Evolutionary conservation across 2,113 vertebrate species (phyloP).

Genomic region (Setophaga kirtlandii): DNA sequence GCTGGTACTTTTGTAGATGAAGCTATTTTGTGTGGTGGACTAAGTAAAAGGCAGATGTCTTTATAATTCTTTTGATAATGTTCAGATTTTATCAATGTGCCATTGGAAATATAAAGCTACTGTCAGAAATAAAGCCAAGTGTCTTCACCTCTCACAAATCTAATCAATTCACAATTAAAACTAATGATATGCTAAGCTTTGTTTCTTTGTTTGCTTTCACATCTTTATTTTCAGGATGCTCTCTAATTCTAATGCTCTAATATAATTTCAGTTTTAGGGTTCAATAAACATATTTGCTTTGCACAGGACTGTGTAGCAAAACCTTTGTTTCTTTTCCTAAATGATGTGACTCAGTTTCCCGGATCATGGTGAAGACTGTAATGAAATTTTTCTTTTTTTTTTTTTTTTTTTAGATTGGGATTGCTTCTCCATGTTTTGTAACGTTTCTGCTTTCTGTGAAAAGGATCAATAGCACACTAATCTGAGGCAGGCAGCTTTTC

Average conservation of each 20-base stretch:
- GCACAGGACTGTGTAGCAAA: not conserved
- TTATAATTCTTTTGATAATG: not conserved
- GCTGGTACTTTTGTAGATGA: not conserved
- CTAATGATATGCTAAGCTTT: not conserved
- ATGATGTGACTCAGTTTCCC: not conserved
- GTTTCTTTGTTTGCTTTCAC: not conserved
- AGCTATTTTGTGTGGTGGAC: not conserved
- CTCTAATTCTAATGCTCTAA: not conserved
- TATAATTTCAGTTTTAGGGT: not conserved
- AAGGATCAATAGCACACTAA: not conserved
- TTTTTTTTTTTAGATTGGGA: not conserved
- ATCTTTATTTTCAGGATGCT: not conserved
- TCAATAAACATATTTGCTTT: not conserved
- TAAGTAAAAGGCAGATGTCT: not conserved
- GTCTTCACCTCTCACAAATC: not conserved
- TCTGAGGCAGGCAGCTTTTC: rapidly evolving
- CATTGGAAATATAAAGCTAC: not conserved
- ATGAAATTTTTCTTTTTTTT: not conserved
- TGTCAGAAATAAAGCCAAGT: not conserved
- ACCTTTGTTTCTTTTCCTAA: not conserved
- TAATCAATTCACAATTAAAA: not conserved
- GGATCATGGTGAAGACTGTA: not conserved
- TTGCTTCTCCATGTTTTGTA: not conserved
- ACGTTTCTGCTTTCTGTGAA: not conserved
- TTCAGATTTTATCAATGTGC: not conserved